Evolutionary conservation across 2,797 vertebrate genomes (phyloP), one percentile per base, ranked within the genome.

Genomic region (Echiichthys vipera): DNA sequence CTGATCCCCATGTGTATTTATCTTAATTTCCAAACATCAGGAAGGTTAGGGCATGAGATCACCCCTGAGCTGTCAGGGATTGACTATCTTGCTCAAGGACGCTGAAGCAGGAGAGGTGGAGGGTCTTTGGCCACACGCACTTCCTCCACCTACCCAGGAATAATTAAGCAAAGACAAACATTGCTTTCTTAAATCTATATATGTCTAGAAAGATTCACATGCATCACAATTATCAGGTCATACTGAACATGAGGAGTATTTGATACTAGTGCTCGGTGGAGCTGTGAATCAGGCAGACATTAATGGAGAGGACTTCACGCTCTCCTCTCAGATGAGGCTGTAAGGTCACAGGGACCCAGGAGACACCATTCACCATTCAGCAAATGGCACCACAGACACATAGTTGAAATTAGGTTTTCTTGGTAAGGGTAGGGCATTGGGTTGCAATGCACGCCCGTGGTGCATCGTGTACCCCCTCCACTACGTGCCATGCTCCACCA

Each of bases 341-440:
- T 27, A 42, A 74, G 50, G 45, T 66, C 67, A 30, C 2, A 3
- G 24, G 32, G 67, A 67, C 66, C 53, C 27, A 4, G 47, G 32
- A 66, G 27, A 8, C 43, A 42, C 22, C 36, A 56, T 57, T 57
- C 37, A 46, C 62, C 50, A 20, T 56, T 66, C 75, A 56, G 40
- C 14, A 67, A 51, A 55, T n/a, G 20, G 53, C 20, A 43, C 39
- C 17, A 15, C 34, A 51, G 40, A 58, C 15, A 32, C 24, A 34
- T 34, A 55, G 20, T 18, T 50, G 29, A 62, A 65, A 67, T 30
- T 51, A 30, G 32, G 17, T 27, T 50, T 47, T 20, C n/a, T 50
- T 34, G 30, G 56, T 55, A 4, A 65, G 54, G 11, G 63, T n/a
- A 74, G 25, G n/a, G 36, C 51, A 58, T 46, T 4, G 24, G 30